phyloP scores from a whole-genome alignment of 2,113 vertebrate genomes.

The Thalassarche chlororhynchos region DNA sequence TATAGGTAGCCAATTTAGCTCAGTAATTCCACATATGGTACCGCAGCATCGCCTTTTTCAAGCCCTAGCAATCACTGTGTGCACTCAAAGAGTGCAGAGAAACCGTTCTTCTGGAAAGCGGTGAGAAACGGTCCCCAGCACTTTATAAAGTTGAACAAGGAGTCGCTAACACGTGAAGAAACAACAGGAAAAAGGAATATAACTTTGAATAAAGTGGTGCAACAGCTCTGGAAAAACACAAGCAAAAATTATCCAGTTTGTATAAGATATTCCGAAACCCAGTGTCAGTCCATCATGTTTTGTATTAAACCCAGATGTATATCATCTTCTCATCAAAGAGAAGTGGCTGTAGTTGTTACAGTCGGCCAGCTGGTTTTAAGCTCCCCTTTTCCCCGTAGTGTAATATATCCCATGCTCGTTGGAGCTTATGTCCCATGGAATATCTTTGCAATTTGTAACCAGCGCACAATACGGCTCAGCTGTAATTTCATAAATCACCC shows the following conservation, averaged over 20 bases:
- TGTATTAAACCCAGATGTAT: constrained; percentile 80
- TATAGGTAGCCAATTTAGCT: constrained; percentile 4
- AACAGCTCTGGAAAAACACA: neutral
- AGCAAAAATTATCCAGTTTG: neutral
- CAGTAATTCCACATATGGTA: neutral
- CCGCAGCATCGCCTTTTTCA: neutral
- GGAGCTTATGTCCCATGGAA: constrained; percentile 27
- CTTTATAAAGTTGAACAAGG: neutral
- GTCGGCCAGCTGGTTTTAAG: constrained; percentile 63
- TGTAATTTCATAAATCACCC: constrained; percentile 45
- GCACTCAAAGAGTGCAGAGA: rapidly evolving
- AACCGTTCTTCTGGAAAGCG: neutral
- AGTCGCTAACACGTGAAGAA: neutral
- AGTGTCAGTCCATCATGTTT: constrained; percentile 44
- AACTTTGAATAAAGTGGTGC: neutral
- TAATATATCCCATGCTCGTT: constrained; percentile 15
- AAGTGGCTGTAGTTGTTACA: constrained; percentile 55
- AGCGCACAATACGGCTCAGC: neutral
- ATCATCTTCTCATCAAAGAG: constrained; percentile 68
- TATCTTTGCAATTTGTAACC: constrained; percentile 40
- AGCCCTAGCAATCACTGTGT: neutral
- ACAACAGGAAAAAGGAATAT: neutral
- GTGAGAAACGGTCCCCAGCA: neutral
- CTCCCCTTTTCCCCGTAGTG: constrained; percentile 55
- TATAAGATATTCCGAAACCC: neutral